Base-by-base conservation (phyloP, 2,113 vertebrate species). In the Calcarius ornatus region DNA sequence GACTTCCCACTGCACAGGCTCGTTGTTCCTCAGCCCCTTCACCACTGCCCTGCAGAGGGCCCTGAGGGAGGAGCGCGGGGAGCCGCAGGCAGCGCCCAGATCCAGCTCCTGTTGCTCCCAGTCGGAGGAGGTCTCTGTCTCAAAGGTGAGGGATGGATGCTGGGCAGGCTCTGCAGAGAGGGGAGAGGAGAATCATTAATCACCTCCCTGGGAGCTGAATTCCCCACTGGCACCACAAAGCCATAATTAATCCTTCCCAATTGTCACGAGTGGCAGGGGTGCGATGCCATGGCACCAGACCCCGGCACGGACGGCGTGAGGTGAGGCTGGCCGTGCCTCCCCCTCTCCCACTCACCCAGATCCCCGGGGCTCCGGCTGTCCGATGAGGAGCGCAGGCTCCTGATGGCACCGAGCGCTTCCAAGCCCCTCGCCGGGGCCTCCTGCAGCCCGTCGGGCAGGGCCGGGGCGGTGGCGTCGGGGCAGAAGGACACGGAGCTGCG, bases 1-100 rank as follows among this genome's bases (percentile, higher is more conserved):
- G 23, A 99, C 98, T 81, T 99, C 99, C 99, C 99, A 99, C 95
- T 98, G 98, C 66, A 98, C 42, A 0, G 95, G 96, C 78, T 99
- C 98, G 3, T 98, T 98, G 56, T 98, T 97, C 45, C 97, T 97
- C 37, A 99, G 97, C 18, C 99, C 99, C 4, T 98, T 98, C 89
- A 99, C 98, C 85, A 99, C 97, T 0, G 98, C 99, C 93, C 98
- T 99, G 96, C 99, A 99, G 27, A 96, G 83, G 47, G 57, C 56
- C 81, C 57, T 83, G 84, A 87, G 64, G 90, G 87, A 89, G 37
- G 88, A 90, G 38, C 3, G 23, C 0, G 10, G 82, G 65, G 81
- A 91, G 70, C 92, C 2, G 0, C 7, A 60, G 37, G 45, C 30
- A 25, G 86, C 0, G 14, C 83, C 2, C 4, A 13, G 9, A 25